Evolutionary conservation across 2,888 invertebrate genomes (phyloP), one percentile per base, ranked within the genome.

Genomic region (Synanthedon myopaeformis): DNA sequence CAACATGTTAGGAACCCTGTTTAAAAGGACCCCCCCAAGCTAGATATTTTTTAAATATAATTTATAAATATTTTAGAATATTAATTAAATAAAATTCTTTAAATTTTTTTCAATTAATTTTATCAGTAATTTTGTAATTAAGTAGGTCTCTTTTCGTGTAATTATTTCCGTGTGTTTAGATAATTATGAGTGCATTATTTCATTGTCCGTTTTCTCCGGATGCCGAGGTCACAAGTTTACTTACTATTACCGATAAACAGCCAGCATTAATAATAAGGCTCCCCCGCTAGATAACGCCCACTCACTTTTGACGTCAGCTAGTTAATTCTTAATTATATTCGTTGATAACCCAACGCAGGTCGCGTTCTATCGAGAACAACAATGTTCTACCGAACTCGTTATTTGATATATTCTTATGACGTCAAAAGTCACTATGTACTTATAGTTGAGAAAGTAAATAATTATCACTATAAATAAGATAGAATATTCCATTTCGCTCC

Each of bases 301-400:
- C 55, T 58, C 59, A 54, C 57, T 58, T 58, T 67, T 67, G 69
- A 69, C 69, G 69, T 69, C 70, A 69, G 62, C 58, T 57, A 62
- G 61, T 64, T 67, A 66, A 63, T 66, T 65, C 67, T 67, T 67
- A 69, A 71, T 69, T 63, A 59, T 67, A 69, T 70, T 69, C 62
- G 59, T 54, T 51, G 76, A 76, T 77, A 76, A 74, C 76, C 74
- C 64, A 19, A 19, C 13, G 45, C 45, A 49, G 49, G 49, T 49
- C 49, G 49, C 49, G 49, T 49, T 12, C 49, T 49, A 49, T 23
- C 49, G 23, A n/a, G n/a, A 45, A 45, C 45, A 45, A 45, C 45
- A 45, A 45, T 45, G 49, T 49, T 19, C 49, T 49, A 49, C 49
- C 49, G 19, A 17, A 49, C 51, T 23, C 42, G 49, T 53, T 53